phyloP scores from a whole-genome alignment of 2,113 vertebrate genomes.

The Menura novaehollandiae region DNA sequence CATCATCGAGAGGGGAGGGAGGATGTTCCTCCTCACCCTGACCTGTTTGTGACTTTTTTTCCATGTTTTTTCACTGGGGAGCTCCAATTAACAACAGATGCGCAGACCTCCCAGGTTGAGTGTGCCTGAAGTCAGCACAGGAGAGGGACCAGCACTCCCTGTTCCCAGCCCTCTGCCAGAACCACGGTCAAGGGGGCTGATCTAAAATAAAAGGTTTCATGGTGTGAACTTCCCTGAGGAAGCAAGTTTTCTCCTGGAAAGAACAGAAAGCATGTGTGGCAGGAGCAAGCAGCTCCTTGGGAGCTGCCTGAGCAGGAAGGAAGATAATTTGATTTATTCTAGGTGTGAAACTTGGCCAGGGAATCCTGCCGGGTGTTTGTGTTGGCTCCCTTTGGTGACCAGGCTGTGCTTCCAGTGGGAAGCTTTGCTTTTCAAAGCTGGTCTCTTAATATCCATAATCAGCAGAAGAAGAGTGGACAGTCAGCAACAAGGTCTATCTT shows the following conservation, averaged over 20 bases:
- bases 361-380: slow-evolving; percentile 26
- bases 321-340: slow-evolving; percentile 39
- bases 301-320: slow-evolving; percentile 47
- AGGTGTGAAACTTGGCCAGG: slow-evolving; percentile 49
- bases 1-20: not conserved
- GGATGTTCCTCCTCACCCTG: not conserved
- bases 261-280: not conserved
- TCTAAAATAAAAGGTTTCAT: not conserved
- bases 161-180: not conserved
- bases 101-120: not conserved
- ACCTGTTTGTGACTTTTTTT: not conserved
- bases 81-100: not conserved
- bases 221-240: slow-evolving; percentile 9
- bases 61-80: not conserved
- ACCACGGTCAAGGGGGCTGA: fast-evolving
- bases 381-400: not conserved
- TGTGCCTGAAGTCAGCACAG: not conserved
- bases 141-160: not conserved
- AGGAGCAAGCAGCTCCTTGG: not conserved
- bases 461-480: not conserved
- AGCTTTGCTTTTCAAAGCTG: not conserved
- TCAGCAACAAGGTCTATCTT: not conserved
- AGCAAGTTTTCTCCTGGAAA: not conserved
- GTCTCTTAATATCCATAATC: not conserved
- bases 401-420: not conserved